These are phyloP conservation scores for Tinea pellionella DNA, from an alignment of 2,888 invertebrate species.

Conservation along the genomic window DNA sequence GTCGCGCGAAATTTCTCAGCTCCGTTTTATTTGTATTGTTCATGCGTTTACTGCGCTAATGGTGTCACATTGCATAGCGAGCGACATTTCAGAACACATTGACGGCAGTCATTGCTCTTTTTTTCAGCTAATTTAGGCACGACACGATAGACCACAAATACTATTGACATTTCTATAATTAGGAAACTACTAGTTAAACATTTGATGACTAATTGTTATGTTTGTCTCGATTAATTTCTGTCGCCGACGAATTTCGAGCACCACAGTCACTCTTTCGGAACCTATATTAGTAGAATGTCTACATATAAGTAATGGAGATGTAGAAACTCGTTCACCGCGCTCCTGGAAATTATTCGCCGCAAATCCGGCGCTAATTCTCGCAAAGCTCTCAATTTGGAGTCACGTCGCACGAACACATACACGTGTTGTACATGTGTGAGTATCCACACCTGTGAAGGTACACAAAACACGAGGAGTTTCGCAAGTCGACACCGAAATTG, in stretches of 20 bases:
- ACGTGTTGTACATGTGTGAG: background rate
- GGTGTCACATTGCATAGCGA: slow-evolving; percentile 61
- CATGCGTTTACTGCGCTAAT: slow-evolving; percentile 43
- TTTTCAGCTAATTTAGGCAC: slow-evolving; percentile 33
- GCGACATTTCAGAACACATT: slow-evolving; percentile 38
- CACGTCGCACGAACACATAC: slow-evolving; percentile 24
- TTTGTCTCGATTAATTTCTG: background rate
- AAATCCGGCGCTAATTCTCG: slow-evolving; percentile 51
- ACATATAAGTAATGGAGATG: background rate
- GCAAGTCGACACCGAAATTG: slow-evolving; percentile 63
- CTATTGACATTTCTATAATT: slow-evolving; percentile 5
- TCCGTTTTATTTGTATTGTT: slow-evolving; percentile 49
- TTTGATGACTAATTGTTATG: background rate
- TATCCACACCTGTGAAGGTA: slow-evolving; percentile 33
- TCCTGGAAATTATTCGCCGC: slow-evolving; percentile 35
- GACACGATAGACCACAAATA: background rate
- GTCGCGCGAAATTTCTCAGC: slow-evolving; percentile 42
- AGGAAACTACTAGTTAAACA: background rate
- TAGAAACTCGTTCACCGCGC: slow-evolving; percentile 1
- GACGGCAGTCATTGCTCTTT: slow-evolving; percentile 27
- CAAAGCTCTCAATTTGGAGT: slow-evolving; percentile 51
- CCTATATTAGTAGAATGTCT: background rate
- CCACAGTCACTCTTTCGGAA: background rate
- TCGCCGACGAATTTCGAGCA: background rate
- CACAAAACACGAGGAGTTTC: slow-evolving; percentile 42